phyloP scores from a whole-genome alignment of 2,888 invertebrate species.

The Lithosia quadra region DNA sequence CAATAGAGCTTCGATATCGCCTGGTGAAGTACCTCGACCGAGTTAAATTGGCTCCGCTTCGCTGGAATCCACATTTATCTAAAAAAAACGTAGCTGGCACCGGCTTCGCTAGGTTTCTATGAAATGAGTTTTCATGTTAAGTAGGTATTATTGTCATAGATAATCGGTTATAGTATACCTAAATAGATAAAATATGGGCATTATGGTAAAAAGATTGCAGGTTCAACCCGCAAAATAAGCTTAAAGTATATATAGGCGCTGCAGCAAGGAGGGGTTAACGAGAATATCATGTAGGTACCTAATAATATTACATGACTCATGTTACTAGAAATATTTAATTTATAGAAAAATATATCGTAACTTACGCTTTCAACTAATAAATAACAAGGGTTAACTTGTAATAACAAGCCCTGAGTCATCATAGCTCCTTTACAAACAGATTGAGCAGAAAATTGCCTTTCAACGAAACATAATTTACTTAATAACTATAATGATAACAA shows the following conservation, averaged over 20 bases:
- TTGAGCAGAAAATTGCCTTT: background rate
- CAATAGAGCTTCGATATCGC: constrained; percentile 1
- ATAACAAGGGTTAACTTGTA: background rate
- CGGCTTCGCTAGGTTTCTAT: background rate
- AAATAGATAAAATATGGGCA: background rate
- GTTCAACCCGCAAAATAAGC: no score
- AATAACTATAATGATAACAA: constrained; percentile 4
- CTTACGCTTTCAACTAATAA: background rate
- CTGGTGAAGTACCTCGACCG: constrained; percentile 1
- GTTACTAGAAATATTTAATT: background rate
- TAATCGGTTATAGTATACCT: background rate
- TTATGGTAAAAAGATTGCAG: background rate
- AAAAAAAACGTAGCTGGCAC: background rate
- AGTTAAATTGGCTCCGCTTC: background rate
- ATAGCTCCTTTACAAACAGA: background rate
- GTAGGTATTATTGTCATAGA: background rate
- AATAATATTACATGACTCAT: background rate
- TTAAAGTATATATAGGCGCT: background rate
- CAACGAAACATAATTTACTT: constrained; percentile 1
- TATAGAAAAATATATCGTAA: background rate
- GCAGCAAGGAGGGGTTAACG: background rate
- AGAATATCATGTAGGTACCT: no score
- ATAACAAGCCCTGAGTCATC: constrained; percentile 4
- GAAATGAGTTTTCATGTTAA: background rate
- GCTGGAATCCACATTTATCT: background rate